Base-by-base conservation (phyloP, 1,140 invertebrate species). In the Zophobas morio region DNA sequence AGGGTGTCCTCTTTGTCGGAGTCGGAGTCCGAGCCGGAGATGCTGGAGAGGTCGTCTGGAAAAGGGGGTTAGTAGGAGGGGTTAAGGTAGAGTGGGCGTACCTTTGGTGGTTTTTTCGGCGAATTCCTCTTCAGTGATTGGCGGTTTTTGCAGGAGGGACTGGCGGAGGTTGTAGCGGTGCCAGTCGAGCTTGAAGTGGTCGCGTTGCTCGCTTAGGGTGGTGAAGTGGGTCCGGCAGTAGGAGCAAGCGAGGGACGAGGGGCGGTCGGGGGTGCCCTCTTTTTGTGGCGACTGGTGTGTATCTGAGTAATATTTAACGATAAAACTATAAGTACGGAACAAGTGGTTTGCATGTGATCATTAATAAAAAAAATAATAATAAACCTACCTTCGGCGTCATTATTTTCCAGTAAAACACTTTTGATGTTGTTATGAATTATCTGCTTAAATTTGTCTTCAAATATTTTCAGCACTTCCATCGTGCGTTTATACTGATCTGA, bases 11-110 rank as follows among this genome's bases (percentile, higher is more conserved):
- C 87, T 60, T 89, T 87, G 76, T 92, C 91, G 2, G 89, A 90
- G 75, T 94, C 93, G 2, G 89, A 90, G 75, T 94, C 93, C 75
- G 91, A 93, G 32, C 93, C 93, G 1, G 93, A 95, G 77, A 94
- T 91, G 87, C 93, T 95, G 1, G 93, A 94, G 51, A 93, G 88
- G 83, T 94, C 92, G 86, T 92, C 92, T 92, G 80, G 3, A 80
- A 80, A 6, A 70, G 32, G 42, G 32, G 57, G 8, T 77, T 72
- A 4, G 37, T 70, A 37, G 75, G 5, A 71, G 5, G 46, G 42
- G 42, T 57, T 6, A 66, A 71, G 20, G 2, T 46, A 40, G 46
- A 46, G 20, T 20, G 39, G 57, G 53, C 70, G 57, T 46, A 79
- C 79, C 81, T n/a, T 82, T 82, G 66, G 79, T 82, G 20, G 75